Percentiles rank a stretch among this genome's conserved stretches.
These are phyloP conservation scores for Deilephila elpenor DNA, from an alignment of 2,888 invertebrate genomes.

Conservation along the genomic window DNA sequence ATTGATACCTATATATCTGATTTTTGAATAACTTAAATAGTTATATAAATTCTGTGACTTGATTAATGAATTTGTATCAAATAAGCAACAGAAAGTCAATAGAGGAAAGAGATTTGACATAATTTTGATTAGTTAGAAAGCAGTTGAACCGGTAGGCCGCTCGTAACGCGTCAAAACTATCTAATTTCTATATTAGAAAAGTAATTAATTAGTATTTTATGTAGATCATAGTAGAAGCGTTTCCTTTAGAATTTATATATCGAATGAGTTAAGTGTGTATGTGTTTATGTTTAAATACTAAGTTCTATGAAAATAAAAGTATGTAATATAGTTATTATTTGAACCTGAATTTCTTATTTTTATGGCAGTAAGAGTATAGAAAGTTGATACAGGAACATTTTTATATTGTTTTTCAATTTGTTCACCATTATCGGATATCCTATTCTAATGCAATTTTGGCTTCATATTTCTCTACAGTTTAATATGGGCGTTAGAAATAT, in stretches of 20 bases:
- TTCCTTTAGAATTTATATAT: not conserved
- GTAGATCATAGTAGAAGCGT: not conserved
- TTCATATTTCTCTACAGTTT: too few relatives aligned
- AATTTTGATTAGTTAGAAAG: slow-evolving; percentile 18
- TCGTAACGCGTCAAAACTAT: not conserved
- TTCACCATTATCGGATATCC: too few relatives aligned
- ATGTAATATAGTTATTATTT: too few relatives aligned
- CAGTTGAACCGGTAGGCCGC: not conserved
- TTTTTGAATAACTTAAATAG: not conserved
- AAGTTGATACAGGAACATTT: too few relatives aligned
- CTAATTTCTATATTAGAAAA: slow-evolving; percentile 11
- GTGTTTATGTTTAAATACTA: too few relatives aligned
- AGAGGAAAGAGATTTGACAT: not conserved
- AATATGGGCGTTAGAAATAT: too few relatives aligned
- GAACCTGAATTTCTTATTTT: too few relatives aligned
- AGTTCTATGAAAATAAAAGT: too few relatives aligned
- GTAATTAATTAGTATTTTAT: not conserved
- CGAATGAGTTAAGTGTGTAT: too few relatives aligned
- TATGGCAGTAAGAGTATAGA: too few relatives aligned
- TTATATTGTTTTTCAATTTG: too few relatives aligned
- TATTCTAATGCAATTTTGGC: too few relatives aligned
- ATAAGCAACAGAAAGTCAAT: not conserved
- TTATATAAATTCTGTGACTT: not conserved
- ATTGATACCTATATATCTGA: not conserved
- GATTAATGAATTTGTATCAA: not conserved